These are phyloP conservation scores for Prionailurus bengalensis DNA, from an alignment of 2,113 vertebrate genomes.

Conservation along the genomic window DNA sequence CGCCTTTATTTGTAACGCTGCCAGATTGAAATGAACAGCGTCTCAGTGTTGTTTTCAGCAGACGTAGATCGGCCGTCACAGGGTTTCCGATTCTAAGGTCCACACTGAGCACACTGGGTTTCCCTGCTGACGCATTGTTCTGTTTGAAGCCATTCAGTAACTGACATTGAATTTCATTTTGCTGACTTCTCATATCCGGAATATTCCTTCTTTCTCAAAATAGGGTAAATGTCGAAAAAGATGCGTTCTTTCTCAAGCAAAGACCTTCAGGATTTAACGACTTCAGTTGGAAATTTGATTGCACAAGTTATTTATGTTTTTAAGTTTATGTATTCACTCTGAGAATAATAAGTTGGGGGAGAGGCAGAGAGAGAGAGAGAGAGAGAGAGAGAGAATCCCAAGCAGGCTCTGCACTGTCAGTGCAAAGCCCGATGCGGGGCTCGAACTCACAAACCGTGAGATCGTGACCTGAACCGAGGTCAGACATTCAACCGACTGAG, in stretches of 20 bases:
- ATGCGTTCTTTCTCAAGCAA: neutral
- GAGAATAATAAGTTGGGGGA: neutral
- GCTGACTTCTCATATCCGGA: neutral
- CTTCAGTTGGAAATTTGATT: neutral
- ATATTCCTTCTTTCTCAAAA: neutral
- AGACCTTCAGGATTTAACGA: neutral
- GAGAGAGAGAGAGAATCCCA: no score
- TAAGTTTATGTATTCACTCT: no score
- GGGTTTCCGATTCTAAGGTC: neutral
- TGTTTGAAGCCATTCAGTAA: neutral
- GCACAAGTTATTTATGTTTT: no score
- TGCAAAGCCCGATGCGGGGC: no score
- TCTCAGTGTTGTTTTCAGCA: neutral
- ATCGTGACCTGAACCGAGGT: no score
- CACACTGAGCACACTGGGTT: neutral
- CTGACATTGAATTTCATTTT: neutral
- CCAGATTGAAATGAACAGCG: rapidly evolving
- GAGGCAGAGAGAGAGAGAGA: no score
- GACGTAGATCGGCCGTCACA: neutral
- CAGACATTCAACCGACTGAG: no score
- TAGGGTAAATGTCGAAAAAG: neutral
- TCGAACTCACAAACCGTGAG: no score
- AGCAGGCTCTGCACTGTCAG: no score
- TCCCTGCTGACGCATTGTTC: neutral
- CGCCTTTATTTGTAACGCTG: neutral